These are phyloP conservation scores for Caradrina kadenii DNA, from an alignment of 2,888 invertebrate genomes.

Conservation along the genomic window DNA sequence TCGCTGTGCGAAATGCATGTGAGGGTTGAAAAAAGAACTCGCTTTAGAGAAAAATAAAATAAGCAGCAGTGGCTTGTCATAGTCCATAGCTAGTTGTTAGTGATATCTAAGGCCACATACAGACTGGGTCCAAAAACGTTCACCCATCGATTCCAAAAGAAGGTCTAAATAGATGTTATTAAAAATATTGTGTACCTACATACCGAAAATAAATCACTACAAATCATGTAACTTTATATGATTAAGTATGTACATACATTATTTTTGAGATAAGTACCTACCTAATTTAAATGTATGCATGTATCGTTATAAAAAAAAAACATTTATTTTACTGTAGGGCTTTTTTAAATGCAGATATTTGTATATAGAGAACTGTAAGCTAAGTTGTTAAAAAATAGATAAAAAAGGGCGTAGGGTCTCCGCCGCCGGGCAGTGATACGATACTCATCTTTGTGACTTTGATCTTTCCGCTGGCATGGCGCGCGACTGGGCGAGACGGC, in stretches of 20 bases:
- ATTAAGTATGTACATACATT: no score
- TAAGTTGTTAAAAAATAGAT: conserved; percentile 83
- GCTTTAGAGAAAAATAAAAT: neutral
- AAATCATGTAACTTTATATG: no score
- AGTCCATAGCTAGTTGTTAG: neutral
- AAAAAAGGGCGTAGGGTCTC: conserved; percentile 78
- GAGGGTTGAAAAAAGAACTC: neutral
- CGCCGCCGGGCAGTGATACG: conserved; percentile 74
- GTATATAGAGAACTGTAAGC: conserved; percentile 73
- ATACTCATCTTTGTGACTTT: conserved; percentile 84
- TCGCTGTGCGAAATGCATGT: neutral
- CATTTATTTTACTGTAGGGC: conserved; percentile 5
- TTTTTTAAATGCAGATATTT: conserved; percentile 62
- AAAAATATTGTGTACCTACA: no score
- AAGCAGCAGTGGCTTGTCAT: neutral
- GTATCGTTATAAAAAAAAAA: neutral
- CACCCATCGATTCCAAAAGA: no score
- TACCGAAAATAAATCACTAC: no score
- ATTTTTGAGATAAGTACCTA: neutral
- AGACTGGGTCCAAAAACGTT: no score
- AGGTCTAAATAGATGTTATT: no score
- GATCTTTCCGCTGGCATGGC: conserved; percentile 79
- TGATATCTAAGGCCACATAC: no score
- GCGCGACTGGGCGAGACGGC: conserved; percentile 47
- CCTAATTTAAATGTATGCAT: neutral